These are phyloP conservation scores for Bibio marci DNA, from an alignment of 2,888 invertebrate genomes.

Conservation along the genomic window DNA sequence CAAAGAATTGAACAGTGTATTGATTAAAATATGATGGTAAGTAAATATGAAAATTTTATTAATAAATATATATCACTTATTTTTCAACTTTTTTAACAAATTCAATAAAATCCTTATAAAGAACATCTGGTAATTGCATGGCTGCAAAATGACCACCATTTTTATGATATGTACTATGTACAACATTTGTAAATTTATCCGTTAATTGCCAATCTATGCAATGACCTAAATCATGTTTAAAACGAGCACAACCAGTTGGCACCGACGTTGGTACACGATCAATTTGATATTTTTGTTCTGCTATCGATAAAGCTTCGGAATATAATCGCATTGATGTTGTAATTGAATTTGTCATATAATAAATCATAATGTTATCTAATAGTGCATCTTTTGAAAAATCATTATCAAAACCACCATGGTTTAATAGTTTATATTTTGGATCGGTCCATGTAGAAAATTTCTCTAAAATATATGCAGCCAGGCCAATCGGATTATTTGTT, in stretches of 20 bases:
- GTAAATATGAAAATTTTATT: too few species aligned
- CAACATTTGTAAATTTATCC: conserved; percentile 44
- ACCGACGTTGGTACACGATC: conserved; percentile 42
- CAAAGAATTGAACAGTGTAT: too few species aligned
- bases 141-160: conserved; percentile 79
- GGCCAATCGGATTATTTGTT: conserved; percentile 62
- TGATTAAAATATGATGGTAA: too few species aligned
- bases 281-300: conserved; percentile 15
- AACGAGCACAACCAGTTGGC: conserved; percentile 57
- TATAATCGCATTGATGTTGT: conserved; percentile 55
- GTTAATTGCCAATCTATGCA: conserved; percentile 39
- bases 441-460: conserved; percentile 63
- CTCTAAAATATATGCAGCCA: conserved; percentile 80
- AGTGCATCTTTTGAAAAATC: conserved; percentile 34
- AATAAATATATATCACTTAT: too few species aligned
- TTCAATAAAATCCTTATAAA: conserved; percentile 52
- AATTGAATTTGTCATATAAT: conserved; percentile 55
- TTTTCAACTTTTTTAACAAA: conserved; percentile 32
- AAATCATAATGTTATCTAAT: conserved; percentile 64
- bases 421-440: conserved; percentile 30
- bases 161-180: conserved; percentile 45
- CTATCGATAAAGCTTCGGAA: conserved; percentile 34
- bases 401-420: conserved; percentile 46
- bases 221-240: conserved; percentile 48
- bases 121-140: conserved; percentile 51